These are phyloP conservation scores for Sphenodon punctatus DNA, from an alignment of 2,797 vertebrate genomes.

Conservation along the genomic window DNA sequence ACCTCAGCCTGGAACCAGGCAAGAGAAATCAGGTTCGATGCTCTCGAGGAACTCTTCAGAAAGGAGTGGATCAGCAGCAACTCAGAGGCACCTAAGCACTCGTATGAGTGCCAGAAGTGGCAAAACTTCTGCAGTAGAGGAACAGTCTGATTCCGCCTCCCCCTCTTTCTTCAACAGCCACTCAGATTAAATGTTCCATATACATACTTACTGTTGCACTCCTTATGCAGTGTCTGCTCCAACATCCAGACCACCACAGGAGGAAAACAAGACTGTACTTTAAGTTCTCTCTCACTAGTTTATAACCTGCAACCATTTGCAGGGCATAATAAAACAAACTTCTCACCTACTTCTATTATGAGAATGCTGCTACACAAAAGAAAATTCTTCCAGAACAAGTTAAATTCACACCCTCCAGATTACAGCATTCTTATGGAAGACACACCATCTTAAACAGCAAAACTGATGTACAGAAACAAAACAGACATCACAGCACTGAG, in stretches of 20 bases:
- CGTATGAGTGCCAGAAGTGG: constrained; percentile 8
- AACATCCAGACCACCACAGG: not conserved
- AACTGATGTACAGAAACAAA: too few relatives aligned
- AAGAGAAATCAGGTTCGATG: constrained; percentile 42
- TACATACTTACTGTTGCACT: not conserved
- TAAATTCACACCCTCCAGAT: too few relatives aligned
- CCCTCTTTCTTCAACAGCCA: not conserved
- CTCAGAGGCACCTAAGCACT: not conserved
- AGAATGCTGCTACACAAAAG: too few relatives aligned
- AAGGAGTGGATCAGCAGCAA: not conserved
- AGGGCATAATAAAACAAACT: too few relatives aligned
- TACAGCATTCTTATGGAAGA: too few relatives aligned
- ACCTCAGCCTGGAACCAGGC: constrained; percentile 96
- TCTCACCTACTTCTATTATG: too few relatives aligned
- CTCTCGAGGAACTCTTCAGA: constrained; percentile 64
- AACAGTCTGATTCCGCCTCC: constrained; percentile 15
- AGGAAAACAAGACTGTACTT: not conserved
- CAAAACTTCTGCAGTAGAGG: constrained; percentile 3
- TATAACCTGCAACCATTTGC: fast-evolving
- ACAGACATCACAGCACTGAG: too few relatives aligned
- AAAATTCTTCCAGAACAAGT: too few relatives aligned
- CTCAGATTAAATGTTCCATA: constrained; percentile 7
- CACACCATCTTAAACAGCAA: too few relatives aligned
- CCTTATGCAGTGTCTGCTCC: not conserved
- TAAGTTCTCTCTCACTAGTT: not conserved